These are phyloP conservation scores for Exephanes ischioxanthus DNA, from an alignment of 2,888 invertebrate species.

Conservation along the genomic window DNA sequence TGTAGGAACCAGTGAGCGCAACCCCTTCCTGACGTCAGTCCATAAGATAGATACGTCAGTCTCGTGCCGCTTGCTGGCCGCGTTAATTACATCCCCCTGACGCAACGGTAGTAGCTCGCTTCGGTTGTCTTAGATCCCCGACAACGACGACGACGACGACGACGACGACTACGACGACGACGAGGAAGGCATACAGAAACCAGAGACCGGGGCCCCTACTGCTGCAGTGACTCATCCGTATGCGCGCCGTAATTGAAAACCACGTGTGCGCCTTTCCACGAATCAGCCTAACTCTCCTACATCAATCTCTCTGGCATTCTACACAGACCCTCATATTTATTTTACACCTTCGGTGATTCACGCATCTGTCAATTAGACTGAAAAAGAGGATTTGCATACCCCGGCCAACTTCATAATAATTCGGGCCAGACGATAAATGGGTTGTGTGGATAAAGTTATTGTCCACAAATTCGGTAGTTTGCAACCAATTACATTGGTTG, in stretches of 20 bases:
- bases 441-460: neutral
- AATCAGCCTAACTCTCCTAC: slow-evolving; percentile 19
- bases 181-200: slow-evolving; percentile 51
- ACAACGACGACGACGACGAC: slow-evolving; percentile 50
- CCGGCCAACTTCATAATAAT: neutral
- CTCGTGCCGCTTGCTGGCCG: slow-evolving; percentile 80
- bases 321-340: neutral
- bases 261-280: slow-evolving; percentile 12
- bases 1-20: slow-evolving; percentile 59
- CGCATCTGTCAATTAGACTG: neutral
- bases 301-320: neutral
- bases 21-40: slow-evolving; percentile 73
- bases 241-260: slow-evolving; percentile 41
- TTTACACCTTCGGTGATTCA: neutral
- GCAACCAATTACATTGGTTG: neutral
- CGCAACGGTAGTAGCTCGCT: slow-evolving; percentile 48
- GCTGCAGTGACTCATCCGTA: slow-evolving; percentile 2
- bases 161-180: slow-evolving; percentile 39
- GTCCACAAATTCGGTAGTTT: neutral
- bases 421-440: neutral
- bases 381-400: neutral
- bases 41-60: slow-evolving; percentile 82
- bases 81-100: slow-evolving; percentile 81
- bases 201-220: neutral
- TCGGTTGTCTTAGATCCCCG: slow-evolving; percentile 68